Base-by-base conservation (phyloP, 2,888 invertebrate species). In the Coremacera marginata region DNA sequence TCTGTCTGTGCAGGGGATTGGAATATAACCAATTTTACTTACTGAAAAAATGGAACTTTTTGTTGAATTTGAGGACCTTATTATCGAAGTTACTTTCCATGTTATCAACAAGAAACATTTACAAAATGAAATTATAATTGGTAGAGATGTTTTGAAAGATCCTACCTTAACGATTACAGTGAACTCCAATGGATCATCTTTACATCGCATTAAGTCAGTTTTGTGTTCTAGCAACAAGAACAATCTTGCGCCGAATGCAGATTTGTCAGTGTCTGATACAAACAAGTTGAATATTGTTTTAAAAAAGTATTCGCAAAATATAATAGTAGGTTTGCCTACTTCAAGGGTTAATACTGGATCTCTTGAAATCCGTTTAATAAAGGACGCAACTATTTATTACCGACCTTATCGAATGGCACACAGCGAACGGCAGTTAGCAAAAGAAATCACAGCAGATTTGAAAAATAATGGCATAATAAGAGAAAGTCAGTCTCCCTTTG, bases 401-500 rank as follows among this genome's bases (percentile, higher is more conserved):
- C 31, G 67, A 34, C 57, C 78, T 44, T 77, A 74, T 71, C 16
- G 60, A 65, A 77, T 77, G 75, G 37, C 79, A 25, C 60, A 70
- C 65, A 76, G 77, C 22, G 80, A 78, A 67, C 67, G 77, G 8
- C 63, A 78, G n/a, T 51, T 75, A 63, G 75, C 70, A 74, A 71
- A 74, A 34, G 65, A 72, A 75, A 60, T 80, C 44, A 60, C 77
- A 44, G 51, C 51, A 37, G 77, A 76, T 55, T 71, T 78, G 22
- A 75, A 74, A 44, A 25, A 63, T 19, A 70, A 68, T 52, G 60
- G 37, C 44, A 80, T 79, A 31, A 76, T 79, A 65, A 74, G 77
- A 57, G 70, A 74, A 49, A 77, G 77, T 60, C 70, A 72, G n/a
- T 78, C 77, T 34, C 75, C 79, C 60, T 79, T 68, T 70, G 77